Evolutionary conservation across 2,888 invertebrate genomes (phyloP), one percentile per base, ranked within the genome.

Genomic region (Tenthredo scrophulariae): DNA sequence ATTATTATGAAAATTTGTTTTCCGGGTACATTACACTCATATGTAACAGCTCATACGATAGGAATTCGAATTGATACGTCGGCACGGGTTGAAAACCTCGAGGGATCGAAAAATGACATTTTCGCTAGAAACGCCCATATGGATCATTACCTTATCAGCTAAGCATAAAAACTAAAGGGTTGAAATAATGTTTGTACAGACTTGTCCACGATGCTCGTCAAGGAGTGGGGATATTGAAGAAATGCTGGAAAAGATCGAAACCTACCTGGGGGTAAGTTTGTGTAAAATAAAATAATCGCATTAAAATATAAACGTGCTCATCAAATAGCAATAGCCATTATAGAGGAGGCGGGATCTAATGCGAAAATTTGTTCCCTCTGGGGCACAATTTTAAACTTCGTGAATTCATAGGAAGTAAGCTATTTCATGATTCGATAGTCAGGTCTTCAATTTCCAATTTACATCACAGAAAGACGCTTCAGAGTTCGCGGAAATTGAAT

Each of bases 401-500:
- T 62, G 62, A 62, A 62, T 22, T 62, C 67, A 33, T 67, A 33
- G 67, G 26, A 62, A 67, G 29, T 33, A 33, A 67, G 67, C 67
- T 29, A 22, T 62, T 62, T 62, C 33, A 67, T 67, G 18, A 67
- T 67, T 67, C 67, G 33, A 29, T 33, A 67, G 67, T 18, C 29
- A 62, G 40, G 26, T 58, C 13, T 40, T 62, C 22, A 62, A 37
- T 37, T 50, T 22, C n/a, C 7, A 37, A 62, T 80, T 80, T 40
- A 40, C n/a, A 62, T 40, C 40, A 62, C 40, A 80, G 80, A 40
- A 80, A 40, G 58, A 80, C 22, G 80, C 80, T 62, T 26, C 40
- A 13, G 80, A 80, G 10, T 80, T 62, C 18, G 67, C 70, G 22
- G 33, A 85, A 67, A 75, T 74, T 0, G 84, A 85, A 70, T 62